Conservation (phyloP, 53 echinoderm and acorn worm genomes). For the Actinopyga echinites region DNA sequence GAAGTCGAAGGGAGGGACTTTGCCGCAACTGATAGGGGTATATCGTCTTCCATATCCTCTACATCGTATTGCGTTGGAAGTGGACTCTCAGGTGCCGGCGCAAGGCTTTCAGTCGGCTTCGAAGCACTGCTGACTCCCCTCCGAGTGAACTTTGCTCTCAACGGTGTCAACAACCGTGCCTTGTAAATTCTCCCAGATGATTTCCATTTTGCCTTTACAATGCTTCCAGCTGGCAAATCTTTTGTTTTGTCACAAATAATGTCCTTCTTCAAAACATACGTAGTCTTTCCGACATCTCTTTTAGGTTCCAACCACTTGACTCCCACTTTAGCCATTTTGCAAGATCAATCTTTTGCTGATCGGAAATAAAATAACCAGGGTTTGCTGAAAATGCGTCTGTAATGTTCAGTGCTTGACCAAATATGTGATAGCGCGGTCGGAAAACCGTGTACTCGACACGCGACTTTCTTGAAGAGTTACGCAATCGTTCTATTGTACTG, state of each 20-base stretch:
- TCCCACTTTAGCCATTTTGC: conserved; percentile 8
- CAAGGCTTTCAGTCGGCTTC: too few relatives aligned
- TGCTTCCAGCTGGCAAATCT: background rate
- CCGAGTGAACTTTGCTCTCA: background rate
- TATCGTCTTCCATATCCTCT: background rate
- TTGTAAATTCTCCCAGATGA: conserved; percentile 3
- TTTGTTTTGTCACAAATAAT: background rate
- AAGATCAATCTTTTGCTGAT: too few relatives aligned
- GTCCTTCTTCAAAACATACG: conserved; percentile 7
- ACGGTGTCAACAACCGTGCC: background rate
- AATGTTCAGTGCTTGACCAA: too few relatives aligned
- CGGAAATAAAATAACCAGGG: too few relatives aligned
- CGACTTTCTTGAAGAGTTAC: too few relatives aligned
- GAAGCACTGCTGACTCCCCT: too few relatives aligned
- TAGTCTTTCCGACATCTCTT: conserved; percentile 7
- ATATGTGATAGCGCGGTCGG: too few relatives aligned
- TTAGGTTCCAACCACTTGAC: background rate
- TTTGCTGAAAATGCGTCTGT: too few relatives aligned
- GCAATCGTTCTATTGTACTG: too few relatives aligned
- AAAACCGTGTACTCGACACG: too few relatives aligned
- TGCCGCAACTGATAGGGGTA: background rate
- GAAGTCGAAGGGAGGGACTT: background rate
- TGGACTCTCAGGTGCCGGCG: too few relatives aligned
- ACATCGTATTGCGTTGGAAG: too few relatives aligned
- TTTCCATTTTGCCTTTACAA: background rate